A percentile compares a stretch with the other conserved stretches of the same genome.
Conservation (phyloP, 92 coral and sea anemone genomes). For the Epizoanthus stellaris region DNA sequence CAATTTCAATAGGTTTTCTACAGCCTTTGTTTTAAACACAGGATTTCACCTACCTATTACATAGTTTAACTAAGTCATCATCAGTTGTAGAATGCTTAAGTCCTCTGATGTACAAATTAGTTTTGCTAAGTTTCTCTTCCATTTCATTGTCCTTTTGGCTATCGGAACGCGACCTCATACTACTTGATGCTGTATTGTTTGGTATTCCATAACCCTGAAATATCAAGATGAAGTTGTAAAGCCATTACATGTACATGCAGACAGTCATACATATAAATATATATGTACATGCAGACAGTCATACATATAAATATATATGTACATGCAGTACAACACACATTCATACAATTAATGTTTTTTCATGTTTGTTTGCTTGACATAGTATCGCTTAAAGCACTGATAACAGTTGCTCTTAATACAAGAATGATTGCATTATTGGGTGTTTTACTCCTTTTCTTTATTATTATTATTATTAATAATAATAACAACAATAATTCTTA, state of each 20-base stretch:
- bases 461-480: too few species aligned
- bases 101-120: constrained; percentile 97
- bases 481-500: too few species aligned
- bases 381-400: too few species aligned
- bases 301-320: background rate
- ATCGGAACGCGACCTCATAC: constrained; percentile 61
- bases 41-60: constrained; percentile 77
- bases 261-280: background rate
- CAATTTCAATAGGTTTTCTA: background rate
- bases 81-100: constrained; percentile 96
- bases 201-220: constrained; percentile 79
- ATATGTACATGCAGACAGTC: too few species aligned
- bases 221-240: background rate
- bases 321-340: too few species aligned
- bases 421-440: too few species aligned
- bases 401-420: too few species aligned
- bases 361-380: too few species aligned
- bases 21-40: background rate
- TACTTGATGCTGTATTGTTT: constrained; percentile 69
- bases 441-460: too few species aligned
- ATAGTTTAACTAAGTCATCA: constrained; percentile 95
- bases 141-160: constrained; percentile 72
- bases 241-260: background rate
- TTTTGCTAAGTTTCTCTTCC: constrained; percentile 97
- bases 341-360: too few species aligned